Conservation (phyloP, 1,140 invertebrate genomes). For the Drosophila asahinai region DNA sequence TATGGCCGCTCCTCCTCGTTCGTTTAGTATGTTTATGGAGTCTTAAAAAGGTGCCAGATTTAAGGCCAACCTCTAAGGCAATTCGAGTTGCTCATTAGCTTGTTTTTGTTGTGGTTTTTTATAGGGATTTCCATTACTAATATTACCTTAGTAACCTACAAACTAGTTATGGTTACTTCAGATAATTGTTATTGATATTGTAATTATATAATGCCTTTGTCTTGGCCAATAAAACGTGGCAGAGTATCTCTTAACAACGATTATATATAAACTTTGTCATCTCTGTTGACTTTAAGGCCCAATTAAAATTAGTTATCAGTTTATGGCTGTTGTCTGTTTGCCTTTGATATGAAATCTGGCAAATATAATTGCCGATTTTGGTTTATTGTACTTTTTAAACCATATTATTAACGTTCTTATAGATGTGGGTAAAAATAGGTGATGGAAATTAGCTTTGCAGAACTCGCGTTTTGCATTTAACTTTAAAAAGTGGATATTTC, state of each 20-base stretch:
- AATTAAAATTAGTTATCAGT: not conserved
- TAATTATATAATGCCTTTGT: not conserved
- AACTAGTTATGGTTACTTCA: not conserved
- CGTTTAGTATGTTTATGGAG: not conserved
- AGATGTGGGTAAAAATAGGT: too few relatives aligned
- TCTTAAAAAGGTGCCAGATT: constrained; percentile 9
- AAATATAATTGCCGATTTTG: not conserved
- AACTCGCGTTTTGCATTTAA: too few relatives aligned
- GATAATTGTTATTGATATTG: not conserved
- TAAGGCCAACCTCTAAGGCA: constrained; percentile 6
- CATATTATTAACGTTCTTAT: too few relatives aligned
- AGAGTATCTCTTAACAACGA: not conserved
- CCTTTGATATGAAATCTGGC: not conserved
- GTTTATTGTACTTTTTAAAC: too few relatives aligned
- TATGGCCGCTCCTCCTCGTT: constrained; percentile 13
- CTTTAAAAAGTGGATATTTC: too few relatives aligned
- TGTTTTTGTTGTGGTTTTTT: not conserved
- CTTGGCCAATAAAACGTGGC: not conserved
- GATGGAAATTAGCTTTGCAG: too few relatives aligned
- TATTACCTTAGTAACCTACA: not conserved
- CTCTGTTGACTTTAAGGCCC: not conserved
- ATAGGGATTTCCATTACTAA: not conserved
- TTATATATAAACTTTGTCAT: not conserved
- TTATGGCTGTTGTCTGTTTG: not conserved
- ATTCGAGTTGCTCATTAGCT: constrained; percentile 5